Base-by-base conservation (phyloP, 2,888 invertebrate genomes). In the Aphodius sticticus region DNA sequence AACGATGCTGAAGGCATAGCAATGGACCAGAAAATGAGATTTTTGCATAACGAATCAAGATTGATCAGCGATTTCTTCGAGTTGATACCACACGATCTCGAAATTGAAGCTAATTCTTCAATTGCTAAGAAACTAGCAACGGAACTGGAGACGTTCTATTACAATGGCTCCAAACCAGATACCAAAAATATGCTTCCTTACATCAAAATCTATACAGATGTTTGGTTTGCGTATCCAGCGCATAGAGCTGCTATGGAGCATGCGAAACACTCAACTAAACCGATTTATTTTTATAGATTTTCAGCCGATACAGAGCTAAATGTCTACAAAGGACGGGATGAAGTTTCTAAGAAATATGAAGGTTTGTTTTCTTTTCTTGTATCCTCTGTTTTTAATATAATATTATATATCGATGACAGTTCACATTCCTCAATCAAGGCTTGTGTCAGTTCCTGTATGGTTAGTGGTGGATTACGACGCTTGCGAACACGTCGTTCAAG, bases 1-100 rank as follows among this genome's bases (percentile, higher is more conserved):
- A 82, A 79, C 69, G 80, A 81, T 14, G 74, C 71, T 6, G 78
- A 78, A 72, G 78, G 71, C 6, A 74, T 78, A 26, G 36, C 26
- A n/a, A 36, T 77, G n/a, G 78, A 72, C 15, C 35, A 53, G 16
- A 16, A 36, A 0, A 9, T 74, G n/a, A 6, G 74, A 12, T 6
- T 12, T 53, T 7, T 53, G 16, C 9, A 14, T 14, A 72, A 53
- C 16, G 16, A 69, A 71, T 38, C 69, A 7, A 14, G 9, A 37
- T 26, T 71, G 16, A 37, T 53, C 35, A 69, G 26, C 6, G 37
- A 78, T 26, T 70, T 78, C 15, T 72, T 72, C 14, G 78, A 71
- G 9, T 35, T 78, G 9, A 38, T 78, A 16, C 78, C 78, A 6
- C 12, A 53, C 14, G 78, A 78, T 16, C 69, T 78, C 16, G 74